Evolutionary conservation across 2,888 invertebrate genomes (phyloP).

Genomic region (Alloplasta piceator): DNA sequence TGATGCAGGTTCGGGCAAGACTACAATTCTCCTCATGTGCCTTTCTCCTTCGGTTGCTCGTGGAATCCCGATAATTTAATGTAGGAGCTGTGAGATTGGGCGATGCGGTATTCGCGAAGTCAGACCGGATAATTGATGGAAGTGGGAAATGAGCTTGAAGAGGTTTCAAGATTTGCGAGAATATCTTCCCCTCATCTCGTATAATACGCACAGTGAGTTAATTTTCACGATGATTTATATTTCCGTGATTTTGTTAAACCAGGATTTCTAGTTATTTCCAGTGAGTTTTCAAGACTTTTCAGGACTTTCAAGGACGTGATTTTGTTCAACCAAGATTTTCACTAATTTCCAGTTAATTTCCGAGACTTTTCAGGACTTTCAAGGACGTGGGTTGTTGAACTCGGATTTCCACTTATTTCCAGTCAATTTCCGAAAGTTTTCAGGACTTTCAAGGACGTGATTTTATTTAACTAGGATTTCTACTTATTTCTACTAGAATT

Average conservation of each 20-base stretch:
- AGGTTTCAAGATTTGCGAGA: conserved; percentile 23
- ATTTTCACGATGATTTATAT: neutral
- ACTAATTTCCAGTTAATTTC: no score
- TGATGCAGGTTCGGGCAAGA: conserved; percentile 5
- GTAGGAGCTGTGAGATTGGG: conserved; percentile 67
- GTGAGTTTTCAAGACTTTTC: no score
- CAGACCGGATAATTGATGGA: conserved; percentile 68
- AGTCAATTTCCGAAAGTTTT: no score
- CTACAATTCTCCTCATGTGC: conserved; percentile 3
- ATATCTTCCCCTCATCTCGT: conserved; percentile 28
- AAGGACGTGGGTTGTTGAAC: no score
- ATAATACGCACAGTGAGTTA: conserved; percentile 29
- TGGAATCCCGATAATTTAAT: conserved; percentile 73
- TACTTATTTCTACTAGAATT: no score
- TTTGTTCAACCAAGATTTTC: no score
- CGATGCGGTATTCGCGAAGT: conserved; percentile 62
- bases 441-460: no score
- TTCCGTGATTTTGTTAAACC: neutral
- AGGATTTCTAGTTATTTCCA: no score
- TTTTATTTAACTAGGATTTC: no score
- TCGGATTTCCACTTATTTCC: no score
- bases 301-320: no score
- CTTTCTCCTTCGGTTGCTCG: conserved; percentile 23
- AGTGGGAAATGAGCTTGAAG: conserved; percentile 49
- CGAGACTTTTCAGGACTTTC: no score